Evolutionary conservation across 2,888 invertebrate genomes (phyloP), one percentile per base, ranked within the genome.

Genomic region (Lasioglossum calceatum): DNA sequence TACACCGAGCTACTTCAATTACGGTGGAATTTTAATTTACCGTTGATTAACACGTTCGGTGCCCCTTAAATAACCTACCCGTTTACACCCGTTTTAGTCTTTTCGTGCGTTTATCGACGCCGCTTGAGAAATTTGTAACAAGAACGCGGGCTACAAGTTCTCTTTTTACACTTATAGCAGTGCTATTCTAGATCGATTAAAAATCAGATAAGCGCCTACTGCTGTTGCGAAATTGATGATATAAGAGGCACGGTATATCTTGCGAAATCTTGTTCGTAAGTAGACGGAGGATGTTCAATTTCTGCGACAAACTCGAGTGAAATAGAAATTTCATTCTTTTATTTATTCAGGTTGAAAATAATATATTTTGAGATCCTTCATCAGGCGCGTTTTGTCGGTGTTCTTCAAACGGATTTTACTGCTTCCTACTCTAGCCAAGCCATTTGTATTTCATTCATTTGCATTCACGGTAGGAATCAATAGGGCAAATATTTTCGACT

Each of bases 1-100:
- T 79, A 73, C 36, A 70, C 71, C 71, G 71, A 32, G 73, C 42
- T 50, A 82, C 42, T 85, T 85, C 73, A 77, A 77, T 81, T 54
- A 83, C 77, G 36, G 58, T 5, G 23, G 36, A 77, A 79, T 76
- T 79, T 77, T 77, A 72, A 79, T 10, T 47, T 58, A 8, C 44
- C 32, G 32, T 75, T 74, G 54, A 75, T 79, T 73, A 70, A 47
- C 44, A 70, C 58, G 36, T 77, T 67, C 71, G 61, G 27, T 16
- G 39, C 58, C 47, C 27, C 61, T 70, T 61, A 50, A 81, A 77
- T 47, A 39, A 47, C 39, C 27, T 39, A 14, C 39, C 44, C 58
- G 42, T 47, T 44, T 73, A 8, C 23, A 1, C 32, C 36, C 47
- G 42, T 47, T 79, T 47, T 32, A 8, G 61, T 44, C 36, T 47